These are phyloP conservation scores for Chrysolina oricalcia DNA, from an alignment of 2,888 invertebrate genomes.

Conservation along the genomic window DNA sequence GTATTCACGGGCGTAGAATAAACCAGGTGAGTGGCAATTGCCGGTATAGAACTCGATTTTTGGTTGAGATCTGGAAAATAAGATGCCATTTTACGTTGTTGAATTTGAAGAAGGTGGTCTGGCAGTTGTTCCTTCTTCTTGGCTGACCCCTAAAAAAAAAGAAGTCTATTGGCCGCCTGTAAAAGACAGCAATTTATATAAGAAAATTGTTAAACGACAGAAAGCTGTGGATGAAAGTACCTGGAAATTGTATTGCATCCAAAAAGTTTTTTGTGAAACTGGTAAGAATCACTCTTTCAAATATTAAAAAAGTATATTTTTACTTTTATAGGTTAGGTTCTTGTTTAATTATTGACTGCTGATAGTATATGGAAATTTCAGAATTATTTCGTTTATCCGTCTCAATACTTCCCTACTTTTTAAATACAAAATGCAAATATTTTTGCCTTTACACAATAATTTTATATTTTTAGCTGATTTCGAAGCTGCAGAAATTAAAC, in stretches of 20 bases:
- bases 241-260: conserved; percentile 30
- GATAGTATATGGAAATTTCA: no score
- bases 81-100: conserved; percentile 26
- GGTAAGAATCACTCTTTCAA: conserved; percentile 19
- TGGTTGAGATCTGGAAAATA: no score
- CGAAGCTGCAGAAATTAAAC: conserved; percentile 27
- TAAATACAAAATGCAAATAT: neutral
- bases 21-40: conserved; percentile 4
- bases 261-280: conserved; percentile 30
- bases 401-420: no score
- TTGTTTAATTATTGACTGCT: no score
- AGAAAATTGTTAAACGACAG: conserved; percentile 29
- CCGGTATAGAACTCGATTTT: no score
- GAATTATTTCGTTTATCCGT: no score
- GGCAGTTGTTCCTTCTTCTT: conserved; percentile 28
- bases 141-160: conserved; percentile 26
- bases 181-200: conserved; percentile 23
- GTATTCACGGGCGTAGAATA: conserved; percentile 5
- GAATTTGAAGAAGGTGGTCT: conserved; percentile 28
- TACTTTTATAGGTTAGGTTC: no score
- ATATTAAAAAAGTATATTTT: no score
- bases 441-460: neutral
- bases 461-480: conserved; percentile 23
- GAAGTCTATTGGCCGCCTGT: conserved; percentile 25
- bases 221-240: conserved; percentile 30